phyloP scores from a whole-genome alignment of 2,113 vertebrate genomes.

The Trematocara zebra region DNA sequence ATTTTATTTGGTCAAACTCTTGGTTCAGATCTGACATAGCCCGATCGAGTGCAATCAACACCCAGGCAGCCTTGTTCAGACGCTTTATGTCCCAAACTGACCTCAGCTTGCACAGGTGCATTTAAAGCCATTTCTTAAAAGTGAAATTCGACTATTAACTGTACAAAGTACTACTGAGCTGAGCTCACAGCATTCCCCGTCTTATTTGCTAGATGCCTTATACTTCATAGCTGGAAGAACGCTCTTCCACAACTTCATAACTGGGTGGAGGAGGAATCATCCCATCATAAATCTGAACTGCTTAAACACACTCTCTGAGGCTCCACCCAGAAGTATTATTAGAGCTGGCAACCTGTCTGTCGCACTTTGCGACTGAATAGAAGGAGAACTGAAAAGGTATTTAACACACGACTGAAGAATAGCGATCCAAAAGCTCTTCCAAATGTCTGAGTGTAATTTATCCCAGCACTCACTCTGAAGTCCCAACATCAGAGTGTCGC shows the following conservation, averaged over 20 bases:
- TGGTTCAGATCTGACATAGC: neutral
- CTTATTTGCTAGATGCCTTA: neutral
- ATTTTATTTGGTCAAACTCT: neutral
- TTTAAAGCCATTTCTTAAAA: neutral
- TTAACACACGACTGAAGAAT: neutral
- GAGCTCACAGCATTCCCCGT: neutral
- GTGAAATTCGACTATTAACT: neutral
- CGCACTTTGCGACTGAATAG: neutral
- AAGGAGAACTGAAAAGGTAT: neutral
- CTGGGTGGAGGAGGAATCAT: neutral
- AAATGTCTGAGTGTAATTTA: constrained; percentile 27
- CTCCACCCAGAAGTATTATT: neutral
- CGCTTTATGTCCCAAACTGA: neutral
- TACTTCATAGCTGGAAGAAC: neutral
- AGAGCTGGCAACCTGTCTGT: neutral
- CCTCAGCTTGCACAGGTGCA: neutral
- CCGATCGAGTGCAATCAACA: neutral
- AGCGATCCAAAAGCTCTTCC: constrained; percentile 13
- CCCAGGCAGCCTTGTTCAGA: neutral
- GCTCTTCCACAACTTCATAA: neutral
- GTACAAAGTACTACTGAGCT: neutral
- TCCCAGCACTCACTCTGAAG: constrained; percentile 20
- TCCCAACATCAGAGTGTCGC: constrained; percentile 14
- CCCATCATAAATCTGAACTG: neutral
- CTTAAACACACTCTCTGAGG: neutral